Evolutionary conservation across 2,113 vertebrate species (phyloP), one percentile per base, ranked within the genome.

Genomic region (Marmota monax): DNA sequence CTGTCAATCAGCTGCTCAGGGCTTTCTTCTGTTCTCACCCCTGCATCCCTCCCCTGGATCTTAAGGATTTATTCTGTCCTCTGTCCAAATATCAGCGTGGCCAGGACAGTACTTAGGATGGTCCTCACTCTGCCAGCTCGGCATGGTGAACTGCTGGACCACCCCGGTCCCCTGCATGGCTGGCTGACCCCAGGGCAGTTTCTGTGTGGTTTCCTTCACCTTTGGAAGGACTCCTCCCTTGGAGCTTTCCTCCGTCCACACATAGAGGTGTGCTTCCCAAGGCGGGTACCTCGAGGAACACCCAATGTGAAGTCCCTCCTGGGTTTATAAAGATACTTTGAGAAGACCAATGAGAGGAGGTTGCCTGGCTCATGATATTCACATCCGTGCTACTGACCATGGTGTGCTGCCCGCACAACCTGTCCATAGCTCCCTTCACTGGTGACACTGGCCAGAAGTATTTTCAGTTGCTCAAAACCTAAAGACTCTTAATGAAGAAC

Each of bases 401-500:
- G 7, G 56, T 1, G 4, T 37, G n/a, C 39, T 42, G 23, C 3
- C 63, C 42, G 23, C 29, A 7, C 11, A 39, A n/a, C 12, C n/a
- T 58, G 23, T 25, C 39, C 13, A 37, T 5, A 58, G 23, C 34
- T 27, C 39, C 25, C 29, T 6, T 56, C 88, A 48, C 4, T 39
- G 51, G 8, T 29, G n/a, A 45, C 78, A 37, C 2, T 2, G 34
- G 9, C 32, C 42, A 80, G 13, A 67, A 80, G 32, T 32, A 2
- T 70, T 72, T 85, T 67, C 92, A 77, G 34, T 34, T 48, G 86
- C 32, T 58, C n/a, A 58, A 3, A 37, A 78, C 13, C 70, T 34
- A 42, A 20, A 96, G 84, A 67, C 37, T 85, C 51, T 45, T 48
- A 48, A 88, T 5, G 58, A 34, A 78, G 48, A 94, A 92, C 27